Base-by-base conservation (phyloP, 2,113 vertebrate species). In the Prochilodus magdalenae region DNA sequence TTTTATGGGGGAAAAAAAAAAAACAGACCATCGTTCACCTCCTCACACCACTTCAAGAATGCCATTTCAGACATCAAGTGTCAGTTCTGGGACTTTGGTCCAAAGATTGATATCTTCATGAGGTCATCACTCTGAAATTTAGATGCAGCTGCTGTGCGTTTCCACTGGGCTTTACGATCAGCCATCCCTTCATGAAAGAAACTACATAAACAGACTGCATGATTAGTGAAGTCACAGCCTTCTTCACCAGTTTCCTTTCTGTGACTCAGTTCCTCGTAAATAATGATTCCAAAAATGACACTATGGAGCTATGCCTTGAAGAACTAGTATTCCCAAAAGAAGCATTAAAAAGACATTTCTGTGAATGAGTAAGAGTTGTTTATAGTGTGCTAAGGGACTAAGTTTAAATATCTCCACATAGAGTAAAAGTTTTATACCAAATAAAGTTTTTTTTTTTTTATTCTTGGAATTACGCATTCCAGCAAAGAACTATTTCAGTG, bases 61-160 rank as follows among this genome's bases (percentile, higher is more conserved):
- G 36, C 22, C 33, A 70, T 44, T 70, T 70, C 20, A 70, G 44
- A 69, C 65, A 69, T 22, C 20, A 67, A 69, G 33, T n/a, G 36
- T 70, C 66, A 70, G 20, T 36, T 44, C 27, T 14, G 11, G n/a
- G 20, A 8, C 22, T 70, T 44, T 44, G 22, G 20, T 69, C 33
- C n/a, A 11, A 7, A 40, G 66, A 10, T 13, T 3, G 33, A n/a
- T 70, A 11, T 40, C 66, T 70, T 44, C 66, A 44, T 70, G 14
- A 22, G 24, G 66, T 12, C 66, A 70, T 70, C 66, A 40, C 33
- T 24, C 8, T 70, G 13, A 70, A n/a, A 70, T 70, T 70, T 13
- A 66, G 16, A 65, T 29, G 40, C 18, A 70, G 65, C 30, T 67
- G 20, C 65, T 36, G 65, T 22, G 5, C 2, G 20, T 13, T 70